Conservation (phyloP, 2,113 vertebrate genomes). For the Oryzias javanicus region DNA sequence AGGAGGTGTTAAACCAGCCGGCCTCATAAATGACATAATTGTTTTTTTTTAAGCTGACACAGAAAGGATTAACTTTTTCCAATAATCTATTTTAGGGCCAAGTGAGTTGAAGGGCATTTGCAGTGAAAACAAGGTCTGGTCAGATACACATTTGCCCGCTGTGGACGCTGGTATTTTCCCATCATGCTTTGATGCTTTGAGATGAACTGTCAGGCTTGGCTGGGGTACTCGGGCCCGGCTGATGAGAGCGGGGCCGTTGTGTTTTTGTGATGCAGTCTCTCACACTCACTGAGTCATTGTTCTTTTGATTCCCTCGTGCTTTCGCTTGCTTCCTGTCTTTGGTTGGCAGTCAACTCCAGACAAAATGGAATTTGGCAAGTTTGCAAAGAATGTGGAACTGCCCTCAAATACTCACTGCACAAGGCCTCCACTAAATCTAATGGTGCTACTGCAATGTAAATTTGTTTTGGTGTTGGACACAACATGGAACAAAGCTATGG, state of each 20-base stretch:
- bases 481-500: background rate
- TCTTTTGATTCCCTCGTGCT: slow-evolving; percentile 26
- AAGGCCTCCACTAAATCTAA: background rate
- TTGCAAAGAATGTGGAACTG: slow-evolving; percentile 31
- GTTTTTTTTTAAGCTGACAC: background rate
- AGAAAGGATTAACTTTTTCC: slow-evolving; percentile 54
- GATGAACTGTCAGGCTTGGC: slow-evolving; percentile 40
- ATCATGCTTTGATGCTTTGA: slow-evolving; percentile 55
- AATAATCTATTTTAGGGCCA: slow-evolving; percentile 60
- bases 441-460: background rate
- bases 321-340: slow-evolving; percentile 28
- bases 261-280: slow-evolving; percentile 39
- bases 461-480: background rate
- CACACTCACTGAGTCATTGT: slow-evolving; percentile 37
- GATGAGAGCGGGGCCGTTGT: slow-evolving; percentile 42
- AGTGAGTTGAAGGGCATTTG: slow-evolving; percentile 54
- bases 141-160: slow-evolving; percentile 34
- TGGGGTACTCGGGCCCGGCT: slow-evolving; percentile 30
- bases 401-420: slow-evolving; percentile 23
- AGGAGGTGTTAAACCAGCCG: too few relatives aligned
- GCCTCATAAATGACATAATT: too few relatives aligned
- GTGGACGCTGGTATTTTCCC: slow-evolving; percentile 60
- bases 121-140: slow-evolving; percentile 72
- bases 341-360: slow-evolving; percentile 54
- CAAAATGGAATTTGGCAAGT: slow-evolving; percentile 43